Percentiles rank a stretch among this genome's conserved stretches.
Evolutionary conservation across 2,888 invertebrate genomes (phyloP).

Genomic region (Caenorhabditis plicata): DNA sequence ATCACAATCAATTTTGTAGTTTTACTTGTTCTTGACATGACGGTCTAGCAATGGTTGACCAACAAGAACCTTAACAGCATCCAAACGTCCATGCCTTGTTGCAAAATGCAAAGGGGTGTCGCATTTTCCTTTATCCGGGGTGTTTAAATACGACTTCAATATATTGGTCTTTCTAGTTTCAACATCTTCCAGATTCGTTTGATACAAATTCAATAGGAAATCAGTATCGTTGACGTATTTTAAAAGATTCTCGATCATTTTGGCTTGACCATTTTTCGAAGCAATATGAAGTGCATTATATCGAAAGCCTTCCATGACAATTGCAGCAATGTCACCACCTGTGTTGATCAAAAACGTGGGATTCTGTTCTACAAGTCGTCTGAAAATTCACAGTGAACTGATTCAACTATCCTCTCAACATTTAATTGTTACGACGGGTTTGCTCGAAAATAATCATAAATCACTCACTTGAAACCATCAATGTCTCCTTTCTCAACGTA

Average conservation of each 20-base stretch:
- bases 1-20: no score
- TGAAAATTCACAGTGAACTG: conserved; percentile 6
- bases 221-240: conserved; percentile 6
- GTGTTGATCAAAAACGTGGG: conserved; percentile 46
- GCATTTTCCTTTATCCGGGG: conserved; percentile 39
- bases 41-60: conserved; percentile 6
- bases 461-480: conserved; percentile 28
- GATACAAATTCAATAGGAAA: conserved; percentile 20
- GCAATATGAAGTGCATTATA: conserved; percentile 47
- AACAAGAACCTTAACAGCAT: conserved; percentile 25
- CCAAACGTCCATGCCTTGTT: conserved; percentile 38
- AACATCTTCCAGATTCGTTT: conserved; percentile 22
- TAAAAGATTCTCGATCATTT: conserved; percentile 15
- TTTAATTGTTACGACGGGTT: background rate
- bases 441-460: no score
- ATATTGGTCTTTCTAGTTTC: conserved; percentile 27
- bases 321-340: conserved; percentile 40
- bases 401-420: background rate
- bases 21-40: conserved; percentile 23
- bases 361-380: conserved; percentile 25
- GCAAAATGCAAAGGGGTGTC: conserved; percentile 49
- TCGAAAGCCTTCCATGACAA: conserved; percentile 47
- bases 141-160: conserved; percentile 38
- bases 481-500: conserved; percentile 33
- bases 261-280: conserved; percentile 27